Base-by-base conservation (phyloP, 2,888 invertebrate genomes). In the Athalia circularis region DNA sequence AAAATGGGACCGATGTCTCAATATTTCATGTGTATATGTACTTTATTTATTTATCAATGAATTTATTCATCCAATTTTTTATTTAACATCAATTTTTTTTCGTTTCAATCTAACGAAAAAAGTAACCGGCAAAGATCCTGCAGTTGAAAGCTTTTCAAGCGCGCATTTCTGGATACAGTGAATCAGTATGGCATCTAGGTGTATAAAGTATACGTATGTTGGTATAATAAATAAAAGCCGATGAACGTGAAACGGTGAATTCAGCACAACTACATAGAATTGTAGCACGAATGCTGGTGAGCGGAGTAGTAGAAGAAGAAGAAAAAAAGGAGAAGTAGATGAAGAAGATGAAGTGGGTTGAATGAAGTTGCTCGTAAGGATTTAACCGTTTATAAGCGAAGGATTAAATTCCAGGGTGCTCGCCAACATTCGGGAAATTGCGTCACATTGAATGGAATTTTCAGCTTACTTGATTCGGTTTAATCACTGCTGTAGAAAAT, bases 391-490 rank as follows among this genome's bases (percentile, higher is more conserved):
- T 65, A 65, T 65, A 65, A 48, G 48, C 47, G 48, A 48, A 65
- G 45, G 64, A 64, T 64, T 65, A 15, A 65, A 65, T 48, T 65
- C 29, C 29, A 29, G 29, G 29, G 29, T 59, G 43, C 47, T n/a
- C 47, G 13, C 48, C 8, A 65, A 65, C 13, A 65, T 48, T 15
- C 65, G 15, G 48, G 48, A 11, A 47, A 65, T 65, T 9, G 47
- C 47, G 48, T 65, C 48, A 9, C 48, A 48, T 13, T 48, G 48
- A 65, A 65, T 29, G 48, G 13, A 65, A 65, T 65, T 65, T 65
- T 65, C 65, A 48, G 15, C 8, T 65, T 65, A 65, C 65, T 65
- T 48, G 65, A 65, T 65, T 65, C 65, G 65, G 65, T 65, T 65
- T 48, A 65, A 65, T 65, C 65, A 48, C 65, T 29, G 29, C 29